Evolutionary conservation across 2,797 vertebrate species (phyloP).

Genomic region (Parambassis ranga): DNA sequence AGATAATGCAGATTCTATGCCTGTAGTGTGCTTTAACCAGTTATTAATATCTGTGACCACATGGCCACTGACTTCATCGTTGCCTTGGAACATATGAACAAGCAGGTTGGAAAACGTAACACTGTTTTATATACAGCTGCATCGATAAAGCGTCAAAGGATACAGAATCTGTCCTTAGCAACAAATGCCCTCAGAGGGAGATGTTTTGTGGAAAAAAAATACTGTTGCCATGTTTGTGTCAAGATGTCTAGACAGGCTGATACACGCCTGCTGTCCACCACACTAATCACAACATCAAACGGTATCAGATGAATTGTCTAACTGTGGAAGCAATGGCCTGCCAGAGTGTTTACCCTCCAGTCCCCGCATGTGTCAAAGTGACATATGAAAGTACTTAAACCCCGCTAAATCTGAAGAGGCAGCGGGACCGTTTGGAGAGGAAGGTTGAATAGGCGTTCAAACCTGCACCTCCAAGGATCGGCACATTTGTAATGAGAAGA

Average conservation of each 20-base stretch:
- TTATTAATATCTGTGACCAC: conserved; percentile 6
- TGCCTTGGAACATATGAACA: conserved; percentile 4
- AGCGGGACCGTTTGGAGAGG: conserved; percentile 25
- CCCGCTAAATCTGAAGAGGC: conserved; percentile 45
- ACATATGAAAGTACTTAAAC: conserved; percentile 74
- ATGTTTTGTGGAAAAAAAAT: background rate
- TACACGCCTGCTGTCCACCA: conserved; percentile 8
- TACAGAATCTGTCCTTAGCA: conserved; percentile 1
- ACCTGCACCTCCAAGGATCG: conserved; percentile 71
- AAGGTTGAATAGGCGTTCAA: conserved; percentile 57
- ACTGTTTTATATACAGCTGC: background rate
- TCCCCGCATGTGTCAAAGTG: conserved; percentile 63
- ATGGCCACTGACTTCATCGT: too few species aligned
- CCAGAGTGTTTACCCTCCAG: conserved; percentile 64
- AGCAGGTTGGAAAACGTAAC: background rate
- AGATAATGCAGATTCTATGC: conserved; percentile 12
- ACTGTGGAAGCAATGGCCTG: conserved; percentile 17
- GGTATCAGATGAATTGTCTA: conserved; percentile 34
- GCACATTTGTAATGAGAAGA: conserved; percentile 78
- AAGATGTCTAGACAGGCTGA: conserved; percentile 22
- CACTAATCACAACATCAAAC: conserved; percentile 49
- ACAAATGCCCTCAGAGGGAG: conserved; percentile 3
- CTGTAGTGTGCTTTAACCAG: background rate
- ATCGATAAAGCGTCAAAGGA: background rate
- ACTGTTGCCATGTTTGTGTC: conserved; percentile 14